Percentiles rank a stretch among this genome's conserved stretches.
These are phyloP conservation scores for Porites cylindrica DNA, from an alignment of 92 coral and sea anemone species.

Conservation along the genomic window DNA sequence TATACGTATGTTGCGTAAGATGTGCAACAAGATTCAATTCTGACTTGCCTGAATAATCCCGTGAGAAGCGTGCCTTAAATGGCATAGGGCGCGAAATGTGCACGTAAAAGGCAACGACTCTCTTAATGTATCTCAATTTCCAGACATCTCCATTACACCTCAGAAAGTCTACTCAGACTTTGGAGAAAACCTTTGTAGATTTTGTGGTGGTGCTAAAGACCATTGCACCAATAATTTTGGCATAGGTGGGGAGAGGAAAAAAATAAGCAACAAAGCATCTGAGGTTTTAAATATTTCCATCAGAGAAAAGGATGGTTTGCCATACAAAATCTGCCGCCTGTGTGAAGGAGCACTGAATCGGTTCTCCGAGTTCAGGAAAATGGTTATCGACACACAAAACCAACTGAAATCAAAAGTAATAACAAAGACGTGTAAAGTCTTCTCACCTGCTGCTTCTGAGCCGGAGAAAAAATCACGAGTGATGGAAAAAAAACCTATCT, in stretches of 20 bases:
- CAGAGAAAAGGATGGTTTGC: slow-evolving; percentile 5
- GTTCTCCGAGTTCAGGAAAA: slow-evolving; percentile 11
- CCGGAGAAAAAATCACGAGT: not conserved
- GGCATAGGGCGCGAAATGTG: no score
- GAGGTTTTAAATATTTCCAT: not conserved
- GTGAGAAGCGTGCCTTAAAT: no score
- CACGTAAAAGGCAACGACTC: no score
- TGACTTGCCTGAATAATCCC: no score
- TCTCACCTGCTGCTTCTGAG: not conserved
- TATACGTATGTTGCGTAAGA: no score
- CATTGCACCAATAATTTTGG: not conserved
- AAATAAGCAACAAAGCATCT: not conserved
- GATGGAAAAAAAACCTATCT: not conserved
- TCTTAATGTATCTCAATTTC: no score
- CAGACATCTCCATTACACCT: not conserved
- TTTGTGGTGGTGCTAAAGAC: slow-evolving; percentile 33
- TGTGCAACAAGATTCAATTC: no score
- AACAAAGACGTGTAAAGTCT: slow-evolving; percentile 13
- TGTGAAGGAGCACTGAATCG: not conserved
- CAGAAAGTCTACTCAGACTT: slow-evolving; percentile 2
- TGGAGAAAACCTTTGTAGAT: slow-evolving; percentile 31
- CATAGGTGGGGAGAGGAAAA: not conserved
- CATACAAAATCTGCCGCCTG: slow-evolving; percentile 21
- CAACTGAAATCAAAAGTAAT: slow-evolving; percentile 8
- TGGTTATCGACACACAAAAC: slow-evolving; percentile 3